Conservation (phyloP, 92 coral and sea anemone species). For the Heliopora coerulea region DNA sequence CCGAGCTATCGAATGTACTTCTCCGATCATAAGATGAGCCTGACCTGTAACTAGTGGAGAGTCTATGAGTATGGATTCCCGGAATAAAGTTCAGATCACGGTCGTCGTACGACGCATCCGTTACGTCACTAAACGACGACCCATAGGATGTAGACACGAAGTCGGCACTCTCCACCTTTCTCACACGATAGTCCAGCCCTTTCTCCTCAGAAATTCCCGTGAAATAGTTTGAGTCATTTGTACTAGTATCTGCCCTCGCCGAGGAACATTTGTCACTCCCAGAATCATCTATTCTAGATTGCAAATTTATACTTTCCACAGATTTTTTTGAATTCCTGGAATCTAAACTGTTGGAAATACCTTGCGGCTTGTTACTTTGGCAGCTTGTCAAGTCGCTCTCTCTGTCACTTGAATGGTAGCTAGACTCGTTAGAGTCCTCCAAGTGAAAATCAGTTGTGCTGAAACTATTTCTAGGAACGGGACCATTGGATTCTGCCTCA, state of each 20-base stretch:
- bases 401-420: background rate
- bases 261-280: background rate
- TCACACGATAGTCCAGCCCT: conserved; percentile 25
- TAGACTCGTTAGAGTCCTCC: background rate
- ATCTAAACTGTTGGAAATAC: background rate
- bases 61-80: conserved; percentile 76
- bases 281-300: conserved; percentile 1
- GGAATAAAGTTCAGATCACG: conserved; percentile 91
- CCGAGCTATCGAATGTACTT: conserved; percentile 9
- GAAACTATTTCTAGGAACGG: conserved; percentile 1
- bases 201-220: background rate
- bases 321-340: background rate
- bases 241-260: background rate
- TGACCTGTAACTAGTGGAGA: conserved; percentile 8
- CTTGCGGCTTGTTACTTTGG: background rate
- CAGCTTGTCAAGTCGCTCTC: background rate
- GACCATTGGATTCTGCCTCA: background rate
- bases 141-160: conserved; percentile 25
- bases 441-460: conserved; percentile 25
- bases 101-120: conserved; percentile 57
- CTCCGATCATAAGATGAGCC: conserved; percentile 26
- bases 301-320: background rate
- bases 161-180: conserved; percentile 29
- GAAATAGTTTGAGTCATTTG: background rate
- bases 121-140: conserved; percentile 12